Evolutionary conservation across 2,113 vertebrate genomes (phyloP).

Genomic region (Pelobates fuscus): DNA sequence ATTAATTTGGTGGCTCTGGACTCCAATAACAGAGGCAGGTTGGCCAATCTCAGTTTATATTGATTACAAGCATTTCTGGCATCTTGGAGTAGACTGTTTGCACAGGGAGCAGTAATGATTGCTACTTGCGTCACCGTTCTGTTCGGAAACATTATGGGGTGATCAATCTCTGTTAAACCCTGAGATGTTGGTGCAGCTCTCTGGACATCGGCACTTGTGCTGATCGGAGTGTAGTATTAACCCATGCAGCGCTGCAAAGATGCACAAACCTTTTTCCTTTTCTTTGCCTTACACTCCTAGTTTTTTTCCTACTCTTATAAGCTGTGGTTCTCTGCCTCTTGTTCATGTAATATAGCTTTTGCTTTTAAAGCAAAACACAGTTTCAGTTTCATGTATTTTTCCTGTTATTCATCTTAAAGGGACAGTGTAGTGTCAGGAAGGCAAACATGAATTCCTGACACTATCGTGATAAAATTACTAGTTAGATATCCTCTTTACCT

Average conservation of each 20-base stretch:
- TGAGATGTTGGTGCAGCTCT: background rate
- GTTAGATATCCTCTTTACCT: too few relatives aligned
- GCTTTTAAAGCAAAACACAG: too few relatives aligned
- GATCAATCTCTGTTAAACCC: slow-evolving; percentile 30
- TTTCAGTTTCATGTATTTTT: too few relatives aligned
- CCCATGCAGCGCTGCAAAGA: background rate
- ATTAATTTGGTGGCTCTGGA: too few relatives aligned
- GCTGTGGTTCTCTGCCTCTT: background rate
- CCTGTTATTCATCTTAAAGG: too few relatives aligned
- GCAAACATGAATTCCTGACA: too few relatives aligned
- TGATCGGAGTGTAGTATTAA: background rate
- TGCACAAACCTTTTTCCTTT: background rate
- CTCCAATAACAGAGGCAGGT: too few relatives aligned
- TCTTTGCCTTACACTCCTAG: background rate
- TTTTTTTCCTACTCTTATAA: background rate
- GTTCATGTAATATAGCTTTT: too few relatives aligned
- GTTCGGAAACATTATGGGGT: slow-evolving; percentile 4
- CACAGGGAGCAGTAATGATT: slow-evolving; percentile 24
- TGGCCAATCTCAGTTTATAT: background rate
- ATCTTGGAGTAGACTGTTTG: background rate
- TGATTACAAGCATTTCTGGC: background rate
- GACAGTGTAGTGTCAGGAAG: too few relatives aligned
- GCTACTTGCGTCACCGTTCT: slow-evolving; percentile 3
- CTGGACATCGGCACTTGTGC: slow-evolving; percentile 5
- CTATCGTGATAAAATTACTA: too few relatives aligned